Conservation (phyloP, 2,113 vertebrate genomes). For the Oreotrochilus melanogaster region DNA sequence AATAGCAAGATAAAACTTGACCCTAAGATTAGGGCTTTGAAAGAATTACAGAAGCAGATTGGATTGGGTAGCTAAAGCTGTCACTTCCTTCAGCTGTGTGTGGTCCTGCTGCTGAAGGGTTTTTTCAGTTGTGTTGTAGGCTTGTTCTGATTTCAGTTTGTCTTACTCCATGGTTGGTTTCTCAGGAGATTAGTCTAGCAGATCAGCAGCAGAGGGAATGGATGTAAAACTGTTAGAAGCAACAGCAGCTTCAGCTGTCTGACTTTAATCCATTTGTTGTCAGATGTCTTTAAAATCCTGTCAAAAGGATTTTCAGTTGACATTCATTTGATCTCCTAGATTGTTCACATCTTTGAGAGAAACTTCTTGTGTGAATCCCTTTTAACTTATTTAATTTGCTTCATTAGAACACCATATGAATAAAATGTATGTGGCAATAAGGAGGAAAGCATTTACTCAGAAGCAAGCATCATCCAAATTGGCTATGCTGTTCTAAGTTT, state of each 20-base stretch:
- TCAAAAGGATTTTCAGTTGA: background rate
- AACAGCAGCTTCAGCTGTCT: constrained; percentile 26
- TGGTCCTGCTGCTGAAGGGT: background rate
- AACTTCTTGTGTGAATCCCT: background rate
- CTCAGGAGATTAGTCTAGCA: constrained; percentile 36
- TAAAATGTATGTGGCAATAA: background rate
- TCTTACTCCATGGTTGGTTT: background rate
- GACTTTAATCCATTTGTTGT: constrained; percentile 53
- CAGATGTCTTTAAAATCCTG: constrained; percentile 33
- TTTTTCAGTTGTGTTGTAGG: background rate
- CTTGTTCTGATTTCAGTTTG: constrained; percentile 18
- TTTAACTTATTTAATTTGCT: background rate
- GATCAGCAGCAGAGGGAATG: background rate
- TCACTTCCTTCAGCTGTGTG: background rate
- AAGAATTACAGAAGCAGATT: background rate
- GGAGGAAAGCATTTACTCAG: background rate
- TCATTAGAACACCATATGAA: background rate
- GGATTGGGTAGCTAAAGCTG: background rate
- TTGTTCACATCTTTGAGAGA: background rate
- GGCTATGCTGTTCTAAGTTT: background rate
- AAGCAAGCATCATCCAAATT: background rate
- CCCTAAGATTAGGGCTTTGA: background rate
- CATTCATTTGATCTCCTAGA: background rate
- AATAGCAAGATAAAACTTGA: background rate
- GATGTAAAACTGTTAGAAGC: constrained; percentile 17